Conservation (phyloP, 1,140 invertebrate species). For the Orussus abietinus region DNA sequence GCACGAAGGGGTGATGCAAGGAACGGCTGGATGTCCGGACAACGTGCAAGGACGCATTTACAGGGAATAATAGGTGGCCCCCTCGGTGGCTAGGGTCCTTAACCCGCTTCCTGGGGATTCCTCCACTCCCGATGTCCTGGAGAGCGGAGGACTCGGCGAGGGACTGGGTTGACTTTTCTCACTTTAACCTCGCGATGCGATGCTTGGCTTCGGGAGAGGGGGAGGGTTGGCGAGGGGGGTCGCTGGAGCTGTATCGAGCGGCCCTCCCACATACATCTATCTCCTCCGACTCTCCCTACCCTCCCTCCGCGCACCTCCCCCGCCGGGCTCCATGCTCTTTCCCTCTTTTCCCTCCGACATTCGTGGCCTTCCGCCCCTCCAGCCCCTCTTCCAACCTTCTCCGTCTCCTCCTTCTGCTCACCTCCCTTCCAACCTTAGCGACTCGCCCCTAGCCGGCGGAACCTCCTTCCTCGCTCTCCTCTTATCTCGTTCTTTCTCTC, state of each 20-base stretch:
- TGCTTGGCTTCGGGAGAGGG: conserved; percentile 47
- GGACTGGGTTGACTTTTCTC: conserved; percentile 54
- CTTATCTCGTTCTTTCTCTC: conserved; percentile 16
- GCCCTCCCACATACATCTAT: conserved; percentile 56
- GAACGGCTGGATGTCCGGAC: no score
- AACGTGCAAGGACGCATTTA: no score
- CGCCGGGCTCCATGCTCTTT: conserved; percentile 30
- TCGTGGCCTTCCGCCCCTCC: conserved; percentile 45
- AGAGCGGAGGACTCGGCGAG: conserved; percentile 39
- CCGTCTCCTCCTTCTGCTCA: conserved; percentile 20
- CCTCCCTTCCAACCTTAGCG: conserved; percentile 37
- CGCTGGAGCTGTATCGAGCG: conserved; percentile 56
- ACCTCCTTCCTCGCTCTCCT: conserved; percentile 10
- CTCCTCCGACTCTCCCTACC: conserved; percentile 48
- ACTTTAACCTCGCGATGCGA: conserved; percentile 54
- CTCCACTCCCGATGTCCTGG: conserved; percentile 23
- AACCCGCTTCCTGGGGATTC: conserved; percentile 13
- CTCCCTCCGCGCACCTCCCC: conserved; percentile 32
- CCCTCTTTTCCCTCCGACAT: conserved; percentile 50
- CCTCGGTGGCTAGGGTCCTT: conserved; percentile 17
- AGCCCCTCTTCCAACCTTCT: conserved; percentile 33
- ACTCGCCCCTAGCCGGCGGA: conserved; percentile 34
- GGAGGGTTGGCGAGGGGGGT: conserved; percentile 34
- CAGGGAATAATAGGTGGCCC: no score
- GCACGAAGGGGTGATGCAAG: no score